Percentiles rank a stretch among this genome's conserved stretches.
phyloP scores from a whole-genome alignment of 2,113 vertebrate species.

The Nesogale talazaci region DNA sequence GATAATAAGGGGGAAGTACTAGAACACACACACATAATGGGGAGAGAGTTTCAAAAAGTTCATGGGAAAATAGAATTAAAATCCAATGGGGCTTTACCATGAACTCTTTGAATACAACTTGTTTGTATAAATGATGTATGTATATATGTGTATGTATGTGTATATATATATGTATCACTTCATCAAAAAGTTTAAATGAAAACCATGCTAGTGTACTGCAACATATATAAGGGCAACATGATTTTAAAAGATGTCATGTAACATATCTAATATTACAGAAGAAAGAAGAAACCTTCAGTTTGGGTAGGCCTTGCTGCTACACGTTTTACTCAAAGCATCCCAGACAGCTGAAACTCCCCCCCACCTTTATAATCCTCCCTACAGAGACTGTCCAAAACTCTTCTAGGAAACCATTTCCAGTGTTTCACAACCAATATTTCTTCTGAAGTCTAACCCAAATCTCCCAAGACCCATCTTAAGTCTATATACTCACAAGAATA shows the following conservation, averaged over 20 bases:
- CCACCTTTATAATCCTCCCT: conserved; percentile 61
- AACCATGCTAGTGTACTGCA: not conserved
- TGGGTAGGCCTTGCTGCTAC: conserved; percentile 34
- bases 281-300: conserved; percentile 52
- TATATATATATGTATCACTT: not conserved
- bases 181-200: not conserved
- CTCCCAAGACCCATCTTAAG: conserved; percentile 11
- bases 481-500: conserved; percentile 63
- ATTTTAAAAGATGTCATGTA: conserved; percentile 29
- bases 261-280: conserved; percentile 34
- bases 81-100: no score
- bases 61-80: no score
- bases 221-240: conserved; percentile 31
- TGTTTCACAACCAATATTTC: conserved; percentile 65
- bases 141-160: no score
- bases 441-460: conserved; percentile 37
- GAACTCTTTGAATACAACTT: no score
- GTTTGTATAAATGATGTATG: no score
- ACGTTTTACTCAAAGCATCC: conserved; percentile 26
- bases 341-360: conserved; percentile 2
- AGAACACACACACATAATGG: not conserved
- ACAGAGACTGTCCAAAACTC: conserved; percentile 52
- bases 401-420: conserved; percentile 47
- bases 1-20: conserved; percentile 27
- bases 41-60: no score